Base-by-base conservation (phyloP, 2,113 vertebrate species). In the Alaudala cheleensis region DNA sequence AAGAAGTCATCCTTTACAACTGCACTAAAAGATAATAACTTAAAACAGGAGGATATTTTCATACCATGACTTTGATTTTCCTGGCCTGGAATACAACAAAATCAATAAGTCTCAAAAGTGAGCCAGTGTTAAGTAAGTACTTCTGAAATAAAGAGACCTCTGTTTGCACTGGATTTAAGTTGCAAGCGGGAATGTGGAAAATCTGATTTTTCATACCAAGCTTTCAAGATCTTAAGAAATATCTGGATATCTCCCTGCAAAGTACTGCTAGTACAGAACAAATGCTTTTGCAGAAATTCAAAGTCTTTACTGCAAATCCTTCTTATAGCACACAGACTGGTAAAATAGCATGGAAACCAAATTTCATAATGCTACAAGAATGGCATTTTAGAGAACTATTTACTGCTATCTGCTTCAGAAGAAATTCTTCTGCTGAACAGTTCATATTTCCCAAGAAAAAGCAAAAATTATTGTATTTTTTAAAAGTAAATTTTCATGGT, bases 151-250 rank as follows among this genome's bases (percentile, higher is more conserved):
- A 58, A 96, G 64, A 86, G 91, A 31, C 16, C 62, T 95, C 94
- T 96, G 60, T 95, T 94, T 88, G 87, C 92, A 77, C 71, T 94
- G 93, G 95, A 94, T 90, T 95, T 90, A 70, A 96, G 64, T 60
- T 93, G 82, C 85, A 89, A 77, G 56, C 0, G 7, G 81, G 94
- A 97, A 95, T 96, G 93, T 91, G 93, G 93, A 96, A 95, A 95
- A 93, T 94, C 90, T 96, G 90, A 96, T 93, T 96, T 94, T 94
- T 96, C 90, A 94, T 95, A 90, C 76, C 67, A 60, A 33, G 64
- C 74, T 88, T 95, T 94, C 78, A 82, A 88, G 78, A 70, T 91
- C 87, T 90, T 80, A 93, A 94, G 71, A 93, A 96, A 94, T 96
- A 96, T 67, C 90, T 97, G 81, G 54, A 60, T 92, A 82, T 71